phyloP scores from a whole-genome alignment of 2,113 vertebrate species.

The Tonatia bakeri region DNA sequence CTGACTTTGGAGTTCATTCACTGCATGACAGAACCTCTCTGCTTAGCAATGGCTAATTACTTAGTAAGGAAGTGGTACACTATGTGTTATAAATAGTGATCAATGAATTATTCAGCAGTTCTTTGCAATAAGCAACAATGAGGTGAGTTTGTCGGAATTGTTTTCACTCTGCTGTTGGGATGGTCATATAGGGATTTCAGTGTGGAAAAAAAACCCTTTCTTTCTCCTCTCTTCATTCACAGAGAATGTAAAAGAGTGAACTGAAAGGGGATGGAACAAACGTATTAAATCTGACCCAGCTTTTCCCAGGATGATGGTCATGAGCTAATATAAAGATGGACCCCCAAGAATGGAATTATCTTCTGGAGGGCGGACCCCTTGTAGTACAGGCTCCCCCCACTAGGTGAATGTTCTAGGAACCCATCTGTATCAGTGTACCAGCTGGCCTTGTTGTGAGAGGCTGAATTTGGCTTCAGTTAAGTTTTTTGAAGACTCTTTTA shows the following conservation, averaged over 20 bases:
- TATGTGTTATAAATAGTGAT: background rate
- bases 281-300: background rate
- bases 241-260: background rate
- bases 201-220: background rate
- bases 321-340: fast-evolving
- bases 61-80: background rate
- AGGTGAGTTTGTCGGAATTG: background rate
- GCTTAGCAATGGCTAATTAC: background rate
- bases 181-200: background rate
- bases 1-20: background rate
- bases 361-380: too few relatives aligned
- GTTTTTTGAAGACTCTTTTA: too few relatives aligned
- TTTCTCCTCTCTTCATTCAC: background rate
- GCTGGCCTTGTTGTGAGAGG: too few relatives aligned
- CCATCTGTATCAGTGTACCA: too few relatives aligned
- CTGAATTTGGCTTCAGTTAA: too few relatives aligned
- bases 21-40: background rate
- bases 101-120: background rate
- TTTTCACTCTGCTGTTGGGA: background rate
- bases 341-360: too few relatives aligned
- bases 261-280: background rate
- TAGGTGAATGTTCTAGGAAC: too few relatives aligned
- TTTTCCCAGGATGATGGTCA: background rate
- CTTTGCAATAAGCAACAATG: background rate
- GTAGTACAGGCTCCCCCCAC: too few relatives aligned